Conservation (phyloP, 2,797 vertebrate genomes). For the Diplodus sargus region DNA sequence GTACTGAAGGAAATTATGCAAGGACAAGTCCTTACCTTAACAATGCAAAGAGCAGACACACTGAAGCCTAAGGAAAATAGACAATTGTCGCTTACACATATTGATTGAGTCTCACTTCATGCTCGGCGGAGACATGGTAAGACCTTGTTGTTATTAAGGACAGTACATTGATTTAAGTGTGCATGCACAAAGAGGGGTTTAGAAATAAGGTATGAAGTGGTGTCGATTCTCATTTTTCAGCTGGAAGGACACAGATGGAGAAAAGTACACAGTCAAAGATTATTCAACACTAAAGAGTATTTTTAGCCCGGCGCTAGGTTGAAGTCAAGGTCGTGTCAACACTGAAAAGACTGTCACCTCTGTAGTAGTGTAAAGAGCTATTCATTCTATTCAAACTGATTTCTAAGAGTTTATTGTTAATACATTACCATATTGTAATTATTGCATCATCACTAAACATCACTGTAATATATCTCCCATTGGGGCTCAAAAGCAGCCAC, state of each 20-base stretch:
- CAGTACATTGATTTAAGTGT: slow-evolving; percentile 1
- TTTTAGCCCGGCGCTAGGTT: neutral
- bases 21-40: neutral
- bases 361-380: neutral
- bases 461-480: neutral
- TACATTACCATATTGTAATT: neutral
- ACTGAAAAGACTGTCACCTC: neutral
- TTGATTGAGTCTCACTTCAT: neutral
- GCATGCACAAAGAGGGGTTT: neutral
- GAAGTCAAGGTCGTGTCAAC: neutral
- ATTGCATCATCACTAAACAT: neutral
- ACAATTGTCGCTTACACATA: slow-evolving; percentile 3
- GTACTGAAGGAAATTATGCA: neutral
- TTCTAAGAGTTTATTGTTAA: neutral
- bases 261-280: neutral
- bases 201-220: slow-evolving; percentile 2
- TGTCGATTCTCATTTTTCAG: slow-evolving; percentile 16
- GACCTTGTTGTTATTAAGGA: neutral
- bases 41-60: neutral
- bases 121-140: neutral
- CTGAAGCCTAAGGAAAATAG: neutral
- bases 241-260: slow-evolving; percentile 1
- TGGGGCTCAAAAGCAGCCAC: neutral
- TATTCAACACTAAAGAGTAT: slow-evolving; percentile 9
- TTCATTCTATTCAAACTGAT: neutral